These are phyloP conservation scores for Drosophila hawaiiensis DNA, from an alignment of 2,888 invertebrate genomes.

Conservation along the genomic window DNA sequence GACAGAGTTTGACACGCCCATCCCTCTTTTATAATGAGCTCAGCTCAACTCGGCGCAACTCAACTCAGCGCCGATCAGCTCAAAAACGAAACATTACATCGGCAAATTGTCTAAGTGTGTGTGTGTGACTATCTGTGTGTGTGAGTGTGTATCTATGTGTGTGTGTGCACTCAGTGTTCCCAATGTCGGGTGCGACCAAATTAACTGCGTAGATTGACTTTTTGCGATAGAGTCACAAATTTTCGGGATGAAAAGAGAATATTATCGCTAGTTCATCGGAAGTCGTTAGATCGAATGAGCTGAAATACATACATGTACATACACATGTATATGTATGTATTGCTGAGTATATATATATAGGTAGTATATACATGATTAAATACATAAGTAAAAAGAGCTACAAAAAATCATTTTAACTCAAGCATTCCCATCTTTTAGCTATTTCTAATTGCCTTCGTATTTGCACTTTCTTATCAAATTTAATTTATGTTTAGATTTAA, in stretches of 20 bases:
- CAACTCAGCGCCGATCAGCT: slow-evolving; percentile 27
- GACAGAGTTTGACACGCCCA: slow-evolving; percentile 67
- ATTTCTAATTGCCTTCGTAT: not conserved
- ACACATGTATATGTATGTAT: not conserved
- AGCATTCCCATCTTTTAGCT: not conserved
- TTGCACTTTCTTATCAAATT: not conserved
- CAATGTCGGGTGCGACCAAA: slow-evolving; percentile 62
- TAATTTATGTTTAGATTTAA: not conserved
- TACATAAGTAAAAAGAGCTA: not conserved
- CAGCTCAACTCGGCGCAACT: slow-evolving; percentile 31
- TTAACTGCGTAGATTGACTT: slow-evolving; percentile 67
- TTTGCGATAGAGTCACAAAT: slow-evolving; percentile 67
- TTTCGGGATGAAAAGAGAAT: slow-evolving; percentile 73
- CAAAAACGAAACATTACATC: slow-evolving; percentile 51
- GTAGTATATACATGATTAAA: not conserved
- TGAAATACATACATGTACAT: slow-evolving; percentile 3
- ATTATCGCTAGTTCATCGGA: slow-evolving; percentile 70
- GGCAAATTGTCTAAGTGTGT: slow-evolving; percentile 53
- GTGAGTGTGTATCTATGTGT: slow-evolving; percentile 10
- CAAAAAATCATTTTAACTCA: not conserved
- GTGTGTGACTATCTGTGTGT: not conserved
- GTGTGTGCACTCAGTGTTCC: slow-evolving; percentile 1
- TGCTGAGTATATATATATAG: not conserved
- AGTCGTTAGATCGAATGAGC: slow-evolving; percentile 62
- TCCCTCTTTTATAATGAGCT: slow-evolving; percentile 70